A percentile compares a stretch with the other conserved stretches of the same genome.
Conservation (phyloP, 2,113 vertebrate genomes). For the Chiloscyllium plagiosum region DNA sequence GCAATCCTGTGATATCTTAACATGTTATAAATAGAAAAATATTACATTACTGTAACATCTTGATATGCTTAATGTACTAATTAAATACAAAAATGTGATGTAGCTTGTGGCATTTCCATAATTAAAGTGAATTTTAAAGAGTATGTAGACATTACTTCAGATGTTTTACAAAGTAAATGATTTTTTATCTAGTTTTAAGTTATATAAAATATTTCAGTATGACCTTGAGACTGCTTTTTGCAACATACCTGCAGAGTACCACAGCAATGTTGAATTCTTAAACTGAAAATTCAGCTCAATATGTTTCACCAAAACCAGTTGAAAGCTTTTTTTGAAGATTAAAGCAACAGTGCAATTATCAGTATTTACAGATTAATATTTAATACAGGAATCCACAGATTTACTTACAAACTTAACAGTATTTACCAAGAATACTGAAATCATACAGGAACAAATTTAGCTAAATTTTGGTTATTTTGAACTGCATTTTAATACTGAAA, state of each 20-base stretch:
- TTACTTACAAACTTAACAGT: conserved; percentile 16
- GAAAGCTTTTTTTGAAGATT: neutral
- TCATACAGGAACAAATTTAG: neutral
- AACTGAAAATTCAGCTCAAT: conserved; percentile 14
- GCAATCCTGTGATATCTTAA: neutral
- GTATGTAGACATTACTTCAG: neutral
- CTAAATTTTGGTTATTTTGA: neutral
- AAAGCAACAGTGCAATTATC: conserved; percentile 17
- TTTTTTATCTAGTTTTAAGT: neutral
- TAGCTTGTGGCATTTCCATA: neutral
- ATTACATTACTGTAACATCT: neutral
- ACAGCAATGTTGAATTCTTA: neutral
- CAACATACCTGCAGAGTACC: neutral
- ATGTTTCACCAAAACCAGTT: neutral
- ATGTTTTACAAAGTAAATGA: neutral
- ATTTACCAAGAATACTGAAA: neutral
- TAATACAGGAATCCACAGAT: neutral
- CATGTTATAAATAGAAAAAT: conserved; percentile 9
- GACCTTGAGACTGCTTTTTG: neutral
- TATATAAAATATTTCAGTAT: conserved; percentile 4
- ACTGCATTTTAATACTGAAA: conserved; percentile 26
- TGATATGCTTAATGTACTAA: conserved; percentile 6
- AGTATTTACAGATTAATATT: conserved; percentile 16
- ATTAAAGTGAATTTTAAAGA: neutral
- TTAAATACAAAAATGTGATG: conserved; percentile 16